Percentiles rank a stretch among this genome's conserved stretches.
Conservation (phyloP, 2,797 vertebrate species). For the Varecia variegata region DNA sequence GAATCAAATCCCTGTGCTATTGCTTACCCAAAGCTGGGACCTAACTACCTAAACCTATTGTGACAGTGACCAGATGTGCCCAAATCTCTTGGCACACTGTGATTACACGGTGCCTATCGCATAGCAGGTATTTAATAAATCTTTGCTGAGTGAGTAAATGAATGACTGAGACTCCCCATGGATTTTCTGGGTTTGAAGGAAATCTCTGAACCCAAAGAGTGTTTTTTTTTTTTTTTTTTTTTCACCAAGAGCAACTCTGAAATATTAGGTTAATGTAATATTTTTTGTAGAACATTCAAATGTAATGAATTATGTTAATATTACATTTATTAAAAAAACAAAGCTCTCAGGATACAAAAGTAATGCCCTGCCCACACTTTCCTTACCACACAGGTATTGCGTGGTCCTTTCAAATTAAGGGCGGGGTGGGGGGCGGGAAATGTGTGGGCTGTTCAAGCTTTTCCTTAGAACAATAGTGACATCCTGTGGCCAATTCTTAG, state of each 20-base stretch:
- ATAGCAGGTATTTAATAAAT: background rate
- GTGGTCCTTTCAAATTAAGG: background rate
- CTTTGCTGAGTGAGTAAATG: background rate
- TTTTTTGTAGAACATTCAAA: background rate
- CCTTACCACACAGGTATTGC: background rate
- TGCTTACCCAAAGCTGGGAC: background rate
- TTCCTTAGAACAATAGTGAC: slow-evolving; percentile 56
- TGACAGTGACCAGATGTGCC: background rate
- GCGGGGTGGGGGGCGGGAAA: too few species aligned
- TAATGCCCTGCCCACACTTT: background rate
- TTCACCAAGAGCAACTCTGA: background rate
- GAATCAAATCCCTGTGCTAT: background rate
- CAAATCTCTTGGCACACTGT: background rate
- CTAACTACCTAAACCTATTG: background rate
- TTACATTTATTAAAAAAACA: background rate
- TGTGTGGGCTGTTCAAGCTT: background rate
- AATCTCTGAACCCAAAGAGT: background rate
- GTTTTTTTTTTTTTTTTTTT: background rate
- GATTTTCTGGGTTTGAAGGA: background rate
- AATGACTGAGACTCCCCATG: background rate
- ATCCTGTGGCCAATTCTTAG: slow-evolving; percentile 57
- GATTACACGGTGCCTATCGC: background rate
- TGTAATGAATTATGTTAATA: background rate
- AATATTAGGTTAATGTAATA: background rate
- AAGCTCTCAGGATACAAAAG: background rate